Evolutionary conservation across 2,113 vertebrate genomes (phyloP).

Genomic region (Hiodon tergisus): DNA sequence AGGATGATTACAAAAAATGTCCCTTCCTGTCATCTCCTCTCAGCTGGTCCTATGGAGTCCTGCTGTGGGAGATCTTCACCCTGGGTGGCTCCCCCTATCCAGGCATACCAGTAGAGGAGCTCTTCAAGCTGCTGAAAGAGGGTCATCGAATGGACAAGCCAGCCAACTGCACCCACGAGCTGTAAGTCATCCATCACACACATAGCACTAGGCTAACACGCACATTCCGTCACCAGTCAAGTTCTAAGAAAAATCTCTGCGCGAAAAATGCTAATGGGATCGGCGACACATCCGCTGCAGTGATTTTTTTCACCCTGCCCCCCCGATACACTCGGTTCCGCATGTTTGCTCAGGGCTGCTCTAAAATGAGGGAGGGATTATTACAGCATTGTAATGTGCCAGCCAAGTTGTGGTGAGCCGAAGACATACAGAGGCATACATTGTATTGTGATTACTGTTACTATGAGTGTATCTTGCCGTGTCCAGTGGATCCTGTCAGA

Average conservation of each 20-base stretch:
- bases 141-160: slow-evolving; percentile 98
- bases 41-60: slow-evolving; percentile 96
- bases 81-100: slow-evolving; percentile 94
- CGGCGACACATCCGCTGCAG: no score
- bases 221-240: background rate
- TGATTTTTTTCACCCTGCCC: no score
- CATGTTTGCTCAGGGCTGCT: no score
- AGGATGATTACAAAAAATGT: background rate
- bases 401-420: no score
- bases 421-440: no score
- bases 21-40: slow-evolving; percentile 36
- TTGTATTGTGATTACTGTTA: no score
- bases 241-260: background rate
- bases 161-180: slow-evolving; percentile 91
- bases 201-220: background rate
- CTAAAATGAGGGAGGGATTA: no score
- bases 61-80: slow-evolving; percentile 98
- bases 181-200: slow-evolving; percentile 57
- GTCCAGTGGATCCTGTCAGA: no score
- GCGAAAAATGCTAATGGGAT: no score
- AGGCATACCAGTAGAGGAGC: slow-evolving; percentile 92
- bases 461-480: no score
- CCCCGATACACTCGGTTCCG: no score
- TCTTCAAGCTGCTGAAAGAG: slow-evolving; percentile 96
- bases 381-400: no score